phyloP scores from a whole-genome alignment of 2,113 vertebrate species.

The Euleptes europaea region DNA sequence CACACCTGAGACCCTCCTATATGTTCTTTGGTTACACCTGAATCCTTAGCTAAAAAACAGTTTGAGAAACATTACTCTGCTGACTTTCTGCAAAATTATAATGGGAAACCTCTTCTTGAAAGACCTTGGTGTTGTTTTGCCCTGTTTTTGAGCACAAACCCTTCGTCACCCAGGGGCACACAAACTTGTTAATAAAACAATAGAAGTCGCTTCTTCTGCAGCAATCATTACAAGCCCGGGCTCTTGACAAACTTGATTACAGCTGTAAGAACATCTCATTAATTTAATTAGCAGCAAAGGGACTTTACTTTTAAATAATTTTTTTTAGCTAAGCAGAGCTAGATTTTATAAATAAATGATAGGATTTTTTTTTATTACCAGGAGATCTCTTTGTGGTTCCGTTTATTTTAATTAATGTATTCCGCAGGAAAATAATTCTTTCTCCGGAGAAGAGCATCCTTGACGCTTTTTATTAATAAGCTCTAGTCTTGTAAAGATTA shows the following conservation, averaged over 20 bases:
- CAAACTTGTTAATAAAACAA: slow-evolving; percentile 13
- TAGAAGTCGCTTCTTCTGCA: neutral
- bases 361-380: neutral
- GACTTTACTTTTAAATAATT: slow-evolving; percentile 41
- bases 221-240: slow-evolving; percentile 11
- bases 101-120: neutral
- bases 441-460: neutral
- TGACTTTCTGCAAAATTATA: neutral
- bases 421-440: neutral
- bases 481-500: neutral
- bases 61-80: neutral
- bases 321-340: slow-evolving; percentile 31
- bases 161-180: neutral
- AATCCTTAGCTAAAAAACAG: neutral
- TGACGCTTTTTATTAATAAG: neutral
- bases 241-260: slow-evolving; percentile 33
- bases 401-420: slow-evolving; percentile 23
- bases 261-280: slow-evolving; percentile 20
- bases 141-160: neutral
- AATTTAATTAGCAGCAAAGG: slow-evolving; percentile 47
- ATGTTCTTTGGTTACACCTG: neutral
- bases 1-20: neutral
- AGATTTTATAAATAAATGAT: slow-evolving; percentile 37
- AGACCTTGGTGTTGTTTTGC: neutral
- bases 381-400: slow-evolving; percentile 27